Evolutionary conservation across 2,797 vertebrate species (phyloP), one percentile per base, ranked within the genome.

Genomic region (Emys orbicularis): DNA sequence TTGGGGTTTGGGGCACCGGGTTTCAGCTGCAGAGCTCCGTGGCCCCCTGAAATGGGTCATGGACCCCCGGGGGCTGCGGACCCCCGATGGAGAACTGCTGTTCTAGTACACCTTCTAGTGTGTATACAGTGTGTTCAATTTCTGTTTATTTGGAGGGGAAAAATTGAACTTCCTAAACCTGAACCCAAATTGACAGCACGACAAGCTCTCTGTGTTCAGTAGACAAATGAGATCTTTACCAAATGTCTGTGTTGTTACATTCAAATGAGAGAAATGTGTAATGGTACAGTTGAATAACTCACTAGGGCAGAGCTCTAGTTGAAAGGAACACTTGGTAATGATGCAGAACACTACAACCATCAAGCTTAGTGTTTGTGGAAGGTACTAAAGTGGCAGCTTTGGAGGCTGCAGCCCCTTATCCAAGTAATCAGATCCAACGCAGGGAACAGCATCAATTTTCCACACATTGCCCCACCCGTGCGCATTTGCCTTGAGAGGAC

Each of bases 211-310:
- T 0, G 0, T 1, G 1, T 68, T 53, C 37, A 65, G 29, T 74
- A 34, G 65, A 72, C 34, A 6, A 9, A 41, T 41, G 37, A 37
- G 19, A 12, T 77, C 74, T 31, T 77, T 47, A 47, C 25, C 7
- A 47, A 77, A 44, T 77, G 13, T 49, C 44, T 31, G 3, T 11
- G 37, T 4, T 31, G 15, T 49, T 79, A 5, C 9, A 18, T 49
- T 34, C 8, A 2, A 12, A 79, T 5, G 12, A 86, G 80, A 82
- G 49, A 49, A 21, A 44, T 2, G 41, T 0, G 2, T 12, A 31
- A 50, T 11, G 56, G 27, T 41, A 29, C 0, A 1, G 56, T 41
- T 21, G 25, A 76, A 79, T 31, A 6, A 19, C 4, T n/a, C 6
- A 31, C 12, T 65, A 41, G 25, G 27, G 2, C 4, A 8, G 44